A percentile compares a stretch with the other conserved stretches of the same genome.
Conservation (phyloP, 2,888 invertebrate species). For the Trileptium ribeirensis region DNA sequence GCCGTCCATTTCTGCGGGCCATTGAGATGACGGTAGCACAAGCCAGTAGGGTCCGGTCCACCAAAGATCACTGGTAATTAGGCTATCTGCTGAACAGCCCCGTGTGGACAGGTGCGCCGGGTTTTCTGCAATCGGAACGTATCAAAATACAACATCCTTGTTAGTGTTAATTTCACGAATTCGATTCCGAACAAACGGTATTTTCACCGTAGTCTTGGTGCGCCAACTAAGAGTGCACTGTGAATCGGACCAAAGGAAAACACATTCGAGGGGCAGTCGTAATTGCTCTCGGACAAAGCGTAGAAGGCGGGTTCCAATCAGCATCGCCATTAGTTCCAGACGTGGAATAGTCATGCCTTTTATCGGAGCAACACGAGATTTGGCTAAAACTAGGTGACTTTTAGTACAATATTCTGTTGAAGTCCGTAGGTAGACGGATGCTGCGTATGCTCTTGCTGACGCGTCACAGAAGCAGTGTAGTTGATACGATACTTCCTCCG, state of each 20-base stretch:
- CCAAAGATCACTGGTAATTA: not conserved
- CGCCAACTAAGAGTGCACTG: slow-evolving; percentile 4
- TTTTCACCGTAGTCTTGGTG: not conserved
- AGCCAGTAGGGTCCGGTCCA: not conserved
- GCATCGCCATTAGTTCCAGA: slow-evolving; percentile 21
- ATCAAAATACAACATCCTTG: not conserved
- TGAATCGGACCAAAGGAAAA: not conserved
- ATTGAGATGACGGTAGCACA: not conserved
- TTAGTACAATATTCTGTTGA: not conserved
- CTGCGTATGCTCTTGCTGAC: not conserved
- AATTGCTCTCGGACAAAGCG: not conserved
- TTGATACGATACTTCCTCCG: not conserved
- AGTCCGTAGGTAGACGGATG: not conserved
- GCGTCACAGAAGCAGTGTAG: slow-evolving; percentile 5
- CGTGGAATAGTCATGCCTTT: not conserved
- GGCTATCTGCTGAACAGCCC: not conserved
- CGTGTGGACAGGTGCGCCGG: slow-evolving; percentile 39
- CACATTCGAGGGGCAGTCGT: not conserved
- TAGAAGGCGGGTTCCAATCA: not conserved
- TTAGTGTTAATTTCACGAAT: not conserved
- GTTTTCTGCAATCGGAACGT: slow-evolving; percentile 33
- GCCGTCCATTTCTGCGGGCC: not conserved
- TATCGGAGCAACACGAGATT: not conserved
- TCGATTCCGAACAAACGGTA: not conserved
- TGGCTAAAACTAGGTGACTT: not conserved